Evolutionary conservation across 2,113 vertebrate species (phyloP).

Genomic region (Anas platyrhynchos): DNA sequence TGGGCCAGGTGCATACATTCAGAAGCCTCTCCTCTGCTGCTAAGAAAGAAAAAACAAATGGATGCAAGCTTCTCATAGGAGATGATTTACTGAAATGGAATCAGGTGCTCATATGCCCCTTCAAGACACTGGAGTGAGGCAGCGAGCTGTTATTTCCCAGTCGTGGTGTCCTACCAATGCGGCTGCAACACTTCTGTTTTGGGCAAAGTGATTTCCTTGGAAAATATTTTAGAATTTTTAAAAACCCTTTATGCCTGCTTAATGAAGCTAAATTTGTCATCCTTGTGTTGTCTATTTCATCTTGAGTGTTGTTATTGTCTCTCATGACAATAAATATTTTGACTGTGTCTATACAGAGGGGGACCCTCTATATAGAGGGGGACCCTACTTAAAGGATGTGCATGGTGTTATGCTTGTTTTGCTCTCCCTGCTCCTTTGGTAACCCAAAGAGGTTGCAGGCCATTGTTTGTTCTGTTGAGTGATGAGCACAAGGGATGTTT

Average conservation of each 20-base stretch:
- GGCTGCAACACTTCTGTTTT: neutral
- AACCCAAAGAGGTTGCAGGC: slow-evolving; percentile 21
- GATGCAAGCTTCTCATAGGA: neutral
- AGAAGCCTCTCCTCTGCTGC: neutral
- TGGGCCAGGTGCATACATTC: neutral
- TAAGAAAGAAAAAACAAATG: neutral
- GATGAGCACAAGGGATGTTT: slow-evolving; percentile 6
- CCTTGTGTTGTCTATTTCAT: neutral
- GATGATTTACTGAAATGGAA: neutral
- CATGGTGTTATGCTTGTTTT: slow-evolving; percentile 21
- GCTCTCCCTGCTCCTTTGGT: slow-evolving; percentile 36
- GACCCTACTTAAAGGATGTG: neutral
- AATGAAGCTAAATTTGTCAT: neutral
- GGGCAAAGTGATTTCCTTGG: neutral
- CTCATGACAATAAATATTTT: slow-evolving; percentile 44
- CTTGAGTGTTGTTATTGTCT: slow-evolving; percentile 46
- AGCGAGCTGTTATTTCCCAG: neutral
- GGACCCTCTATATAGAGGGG: neutral
- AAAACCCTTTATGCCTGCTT: neutral
- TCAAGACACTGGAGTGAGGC: neutral
- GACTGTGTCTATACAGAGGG: neutral
- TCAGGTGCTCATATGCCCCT: neutral
- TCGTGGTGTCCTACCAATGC: rapidly evolving
- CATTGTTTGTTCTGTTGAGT: slow-evolving; percentile 16
- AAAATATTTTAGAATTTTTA: slow-evolving; percentile 9